Conservation (phyloP, 2,888 invertebrate species). For the Lochmaea capreae region DNA sequence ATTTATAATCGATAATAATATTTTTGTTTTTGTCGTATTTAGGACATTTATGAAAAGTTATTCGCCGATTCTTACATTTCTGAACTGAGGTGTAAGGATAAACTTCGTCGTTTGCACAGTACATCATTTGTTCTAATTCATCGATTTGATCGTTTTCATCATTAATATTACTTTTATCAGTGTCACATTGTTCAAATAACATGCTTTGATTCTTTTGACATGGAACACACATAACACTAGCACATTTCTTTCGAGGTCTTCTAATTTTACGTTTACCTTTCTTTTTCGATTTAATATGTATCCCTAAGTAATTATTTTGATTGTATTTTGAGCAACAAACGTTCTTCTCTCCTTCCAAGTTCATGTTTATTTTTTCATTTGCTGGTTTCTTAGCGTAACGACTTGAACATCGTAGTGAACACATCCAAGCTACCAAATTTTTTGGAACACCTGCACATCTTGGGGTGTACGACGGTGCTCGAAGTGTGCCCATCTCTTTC, state of each 20-base stretch:
- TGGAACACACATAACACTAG: neutral
- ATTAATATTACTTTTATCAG: neutral
- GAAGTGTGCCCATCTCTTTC: neutral
- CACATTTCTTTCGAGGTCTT: neutral
- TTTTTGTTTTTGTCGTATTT: neutral
- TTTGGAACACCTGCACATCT: constrained; percentile 11
- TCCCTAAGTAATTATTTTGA: neutral
- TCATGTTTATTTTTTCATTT: neutral
- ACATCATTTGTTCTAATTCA: neutral
- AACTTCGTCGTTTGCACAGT: neutral
- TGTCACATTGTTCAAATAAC: neutral
- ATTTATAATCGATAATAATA: neutral
- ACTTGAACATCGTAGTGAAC: constrained; percentile 7
- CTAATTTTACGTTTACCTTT: neutral
- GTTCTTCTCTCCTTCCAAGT: neutral
- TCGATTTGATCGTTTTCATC: neutral
- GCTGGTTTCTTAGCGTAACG: neutral
- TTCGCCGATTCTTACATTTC: neutral
- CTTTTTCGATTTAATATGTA: neutral
- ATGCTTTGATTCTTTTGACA: neutral
- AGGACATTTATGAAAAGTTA: constrained; percentile 3
- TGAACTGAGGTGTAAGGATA: constrained; percentile 1
- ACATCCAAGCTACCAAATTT: constrained; percentile 12
- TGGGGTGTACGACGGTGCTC: neutral
- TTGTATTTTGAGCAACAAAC: neutral